A percentile compares a stretch with the other conserved stretches of the same genome.
Evolutionary conservation across 2,888 invertebrate genomes (phyloP).

Genomic region (Nemurella pictetii): DNA sequence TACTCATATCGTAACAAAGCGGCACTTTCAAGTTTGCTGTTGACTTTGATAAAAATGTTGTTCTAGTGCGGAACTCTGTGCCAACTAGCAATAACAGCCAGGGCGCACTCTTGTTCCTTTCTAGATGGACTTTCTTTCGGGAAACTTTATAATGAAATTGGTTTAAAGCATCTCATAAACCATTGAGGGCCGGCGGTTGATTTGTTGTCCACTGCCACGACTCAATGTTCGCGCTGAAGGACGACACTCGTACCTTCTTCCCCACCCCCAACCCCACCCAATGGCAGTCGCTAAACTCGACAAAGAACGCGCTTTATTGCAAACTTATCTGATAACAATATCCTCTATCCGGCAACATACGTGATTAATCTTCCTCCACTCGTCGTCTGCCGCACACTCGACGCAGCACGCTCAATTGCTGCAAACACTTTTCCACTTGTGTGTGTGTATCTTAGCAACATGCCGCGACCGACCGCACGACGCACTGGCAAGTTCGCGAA

Average conservation of each 20-base stretch:
- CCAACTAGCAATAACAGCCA: neutral
- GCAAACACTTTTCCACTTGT: neutral
- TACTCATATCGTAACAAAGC: neutral
- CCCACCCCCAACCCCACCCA: too few relatives aligned
- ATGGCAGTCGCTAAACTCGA: too few relatives aligned
- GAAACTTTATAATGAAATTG: slow-evolving; percentile 14
- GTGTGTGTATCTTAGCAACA: neutral
- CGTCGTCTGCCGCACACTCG: neutral
- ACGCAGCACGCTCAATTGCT: neutral
- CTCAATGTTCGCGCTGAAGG: neutral
- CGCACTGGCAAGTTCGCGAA: neutral
- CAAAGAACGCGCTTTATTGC: neutral
- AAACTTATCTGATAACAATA: neutral
- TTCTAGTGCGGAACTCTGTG: neutral
- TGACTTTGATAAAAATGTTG: neutral
- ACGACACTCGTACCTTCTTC: neutral
- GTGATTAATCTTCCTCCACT: neutral
- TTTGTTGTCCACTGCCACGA: neutral
- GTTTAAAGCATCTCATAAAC: neutral
- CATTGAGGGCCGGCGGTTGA: neutral
- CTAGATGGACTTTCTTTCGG: neutral
- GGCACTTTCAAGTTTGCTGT: neutral
- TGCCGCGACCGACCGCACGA: neutral
- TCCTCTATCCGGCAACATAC: neutral
- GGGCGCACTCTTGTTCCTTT: neutral